Conservation (phyloP, 1,140 invertebrate species). For the Scaptomyza hsui region DNA sequence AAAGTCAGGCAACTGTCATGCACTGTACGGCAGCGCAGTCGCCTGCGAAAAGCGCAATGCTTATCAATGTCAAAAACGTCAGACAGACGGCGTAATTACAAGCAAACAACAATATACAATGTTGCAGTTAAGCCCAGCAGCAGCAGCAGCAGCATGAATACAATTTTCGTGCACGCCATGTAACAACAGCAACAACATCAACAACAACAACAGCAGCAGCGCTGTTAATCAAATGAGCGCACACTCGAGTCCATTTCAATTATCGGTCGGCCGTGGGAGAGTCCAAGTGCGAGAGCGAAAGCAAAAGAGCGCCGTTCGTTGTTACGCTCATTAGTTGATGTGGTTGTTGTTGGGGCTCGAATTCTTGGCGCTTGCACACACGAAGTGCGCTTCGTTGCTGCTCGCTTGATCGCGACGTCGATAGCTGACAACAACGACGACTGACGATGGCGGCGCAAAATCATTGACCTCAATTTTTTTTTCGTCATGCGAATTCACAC, state of each 20-base stretch:
- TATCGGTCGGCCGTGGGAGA: conserved; percentile 21
- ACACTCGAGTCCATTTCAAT: conserved; percentile 38
- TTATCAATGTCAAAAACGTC: conserved; percentile 71
- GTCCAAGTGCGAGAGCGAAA: conserved; percentile 4
- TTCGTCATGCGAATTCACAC: conserved; percentile 71
- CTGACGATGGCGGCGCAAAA: conserved; percentile 73
- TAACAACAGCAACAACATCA: conserved; percentile 30
- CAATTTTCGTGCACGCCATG: conserved; percentile 35
- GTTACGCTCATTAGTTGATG: conserved; percentile 53
- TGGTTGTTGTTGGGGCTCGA: conserved; percentile 13
- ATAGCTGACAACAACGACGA: conserved; percentile 71
- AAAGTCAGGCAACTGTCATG: conserved; percentile 55
- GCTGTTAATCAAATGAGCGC: conserved; percentile 50
- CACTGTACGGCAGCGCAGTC: conserved; percentile 28
- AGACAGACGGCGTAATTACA: conserved; percentile 47
- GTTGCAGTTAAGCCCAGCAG: conserved; percentile 29
- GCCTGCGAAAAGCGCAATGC: conserved; percentile 24
- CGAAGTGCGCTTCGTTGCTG: conserved; percentile 50
- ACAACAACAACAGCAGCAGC: neutral
- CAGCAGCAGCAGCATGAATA: conserved; percentile 39
- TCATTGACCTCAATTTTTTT: conserved; percentile 77
- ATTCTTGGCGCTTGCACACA: conserved; percentile 57
- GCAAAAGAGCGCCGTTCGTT: conserved; percentile 21
- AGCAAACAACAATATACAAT: conserved; percentile 42
- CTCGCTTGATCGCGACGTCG: conserved; percentile 66